Conservation (phyloP, 1,140 invertebrate species). For the Ericerus pela region DNA sequence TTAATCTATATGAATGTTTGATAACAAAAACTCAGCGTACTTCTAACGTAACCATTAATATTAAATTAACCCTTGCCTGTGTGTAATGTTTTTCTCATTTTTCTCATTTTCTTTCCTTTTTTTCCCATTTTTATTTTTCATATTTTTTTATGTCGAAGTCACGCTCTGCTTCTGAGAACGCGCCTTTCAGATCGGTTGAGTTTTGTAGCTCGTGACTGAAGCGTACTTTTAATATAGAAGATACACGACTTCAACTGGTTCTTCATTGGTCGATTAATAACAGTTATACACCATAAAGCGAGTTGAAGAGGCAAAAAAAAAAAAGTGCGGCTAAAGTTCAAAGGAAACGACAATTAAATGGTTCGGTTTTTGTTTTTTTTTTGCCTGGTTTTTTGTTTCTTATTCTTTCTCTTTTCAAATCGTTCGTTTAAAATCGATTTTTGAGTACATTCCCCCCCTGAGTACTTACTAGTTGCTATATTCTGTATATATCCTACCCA, state of each 20-base stretch:
- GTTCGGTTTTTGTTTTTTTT: not conserved
- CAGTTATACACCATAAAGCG: not conserved
- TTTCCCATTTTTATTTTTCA: not conserved
- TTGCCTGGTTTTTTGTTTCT: not conserved
- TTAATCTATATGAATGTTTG: no score
- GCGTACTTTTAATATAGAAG: not conserved
- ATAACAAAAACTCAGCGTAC: no score
- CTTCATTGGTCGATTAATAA: slow-evolving; percentile 5
- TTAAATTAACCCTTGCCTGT: no score
- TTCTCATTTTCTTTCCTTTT: not conserved
- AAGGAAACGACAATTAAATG: not conserved
- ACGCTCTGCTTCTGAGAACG: not conserved
- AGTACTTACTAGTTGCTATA: no score
- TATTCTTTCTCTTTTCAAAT: not conserved
- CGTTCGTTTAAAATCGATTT: not conserved
- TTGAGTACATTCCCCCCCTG: no score
- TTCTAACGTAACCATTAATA: no score
- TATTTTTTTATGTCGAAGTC: not conserved
- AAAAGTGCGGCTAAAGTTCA: not conserved
- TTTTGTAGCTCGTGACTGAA: not conserved
- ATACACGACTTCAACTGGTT: slow-evolving; percentile 1
- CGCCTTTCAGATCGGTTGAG: not conserved
- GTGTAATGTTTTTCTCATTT: not conserved
- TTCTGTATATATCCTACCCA: no score
- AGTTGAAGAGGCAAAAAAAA: no score